Base-by-base conservation (phyloP, 2,113 vertebrate species). In the Ellobius talpinus region DNA sequence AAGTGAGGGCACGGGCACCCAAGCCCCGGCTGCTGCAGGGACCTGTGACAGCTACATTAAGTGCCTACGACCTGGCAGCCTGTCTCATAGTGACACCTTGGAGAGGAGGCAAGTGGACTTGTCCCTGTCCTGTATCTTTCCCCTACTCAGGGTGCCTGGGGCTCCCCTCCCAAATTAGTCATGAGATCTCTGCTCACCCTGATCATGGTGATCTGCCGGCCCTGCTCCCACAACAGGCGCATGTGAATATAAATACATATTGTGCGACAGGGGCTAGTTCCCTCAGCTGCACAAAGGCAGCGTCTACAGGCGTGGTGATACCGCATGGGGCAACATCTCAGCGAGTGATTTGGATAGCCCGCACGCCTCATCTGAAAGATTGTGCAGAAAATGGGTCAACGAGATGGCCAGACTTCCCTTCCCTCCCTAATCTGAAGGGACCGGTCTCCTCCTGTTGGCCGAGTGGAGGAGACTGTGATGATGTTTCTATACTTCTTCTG, bases 321-420 rank as follows among this genome's bases (percentile, higher is more conserved):
- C 85, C 92, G 45, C 95, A 94, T 92, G 95, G 90, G 84, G 93
- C 96, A 98, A 91, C 98, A 97, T 97, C 97, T 97, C 97, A 97
- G 96, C 87, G 13, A 87, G 95, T 97, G 98, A 97, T 95, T 91
- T 95, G 96, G 95, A 50, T 91, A 91, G 96, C 85, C 66, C 87
- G 92, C 95, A 97, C 45, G 98, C 90, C 92, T 98, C 97, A 98
- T 97, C 98, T 98, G 97, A 98, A 98, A 98, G 98, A 98, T 97
- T 89, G 96, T 96, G 98, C 96, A 97, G 97, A 98, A 98, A 97
- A 91, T 14, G 95, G 81, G 94, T 98, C 97, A 98, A 91, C 91
- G 97, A 0, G 10, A 76, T 79, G 96, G 97, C 92, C 85, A 39
- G 95, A 61, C 66, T 77, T 82, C 96, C 96, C 68, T 73, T 24